Base-by-base conservation (phyloP, 2,113 vertebrate genomes). In the Andinoacara biseriatus region DNA sequence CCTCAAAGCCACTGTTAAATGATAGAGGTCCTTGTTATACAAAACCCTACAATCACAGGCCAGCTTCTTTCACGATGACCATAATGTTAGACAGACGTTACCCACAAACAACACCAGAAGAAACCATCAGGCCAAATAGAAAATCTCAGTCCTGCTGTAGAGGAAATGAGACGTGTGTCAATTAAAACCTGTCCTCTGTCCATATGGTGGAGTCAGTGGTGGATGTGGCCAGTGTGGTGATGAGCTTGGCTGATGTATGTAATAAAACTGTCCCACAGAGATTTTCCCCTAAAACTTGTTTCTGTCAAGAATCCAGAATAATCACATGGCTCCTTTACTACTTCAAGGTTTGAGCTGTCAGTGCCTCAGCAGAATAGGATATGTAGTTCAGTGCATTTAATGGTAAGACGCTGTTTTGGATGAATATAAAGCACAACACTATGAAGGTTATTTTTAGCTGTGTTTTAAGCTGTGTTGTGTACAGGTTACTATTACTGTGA, bases 11-110 rank as follows among this genome's bases (percentile, higher is more conserved):
- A n/a, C 69, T 40, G 54, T 57, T 63, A 84, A 83, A 89, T 83
- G 58, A 90, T 80, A 85, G 76, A 85, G 65, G 56, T n/a, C 87
- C 76, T 87, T 59, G 74, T 87, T 80, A 79, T 78, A 79, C 22
- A 17, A 76, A 87, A 87, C 57, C 84, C 82, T 78, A 72, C 87
- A 91, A 91, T 88, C 85, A 86, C 80, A 88, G 58, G 74, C 87
- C 18, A 57, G 76, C 81, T 80, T 62, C 11, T 43, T 85, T 80
- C 74, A 40, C 62, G 20, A 46, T 29, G 81, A 89, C 91, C 91
- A 86, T 87, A 89, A 90, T 90, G 74, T 80, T 80, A 65, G 61
- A 57, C 78, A 46, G n/a, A 49, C 65, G 1, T 88, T 84, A 72
- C 84, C 89, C 86, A 52, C 84, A 81, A 86, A 76, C 69, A 5